Conservation (phyloP, 2,797 vertebrate genomes). For the Brachymystax lenok region DNA sequence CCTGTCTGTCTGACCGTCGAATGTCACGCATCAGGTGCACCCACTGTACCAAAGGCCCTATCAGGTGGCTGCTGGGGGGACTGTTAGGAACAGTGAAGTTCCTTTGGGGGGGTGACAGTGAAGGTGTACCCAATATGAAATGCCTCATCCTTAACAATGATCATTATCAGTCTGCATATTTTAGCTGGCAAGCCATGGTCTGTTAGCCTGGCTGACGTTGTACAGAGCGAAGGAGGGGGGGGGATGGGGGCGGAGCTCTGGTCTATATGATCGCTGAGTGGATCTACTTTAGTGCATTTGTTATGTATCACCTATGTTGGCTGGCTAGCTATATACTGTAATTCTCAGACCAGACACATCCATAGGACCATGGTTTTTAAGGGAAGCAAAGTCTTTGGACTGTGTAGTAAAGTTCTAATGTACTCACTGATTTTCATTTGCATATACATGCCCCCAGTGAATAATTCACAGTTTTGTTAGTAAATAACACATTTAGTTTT, state of each 20-base stretch:
- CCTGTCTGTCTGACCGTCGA: conserved; percentile 37
- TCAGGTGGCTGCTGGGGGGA: neutral
- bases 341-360: too few species aligned
- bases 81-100: neutral
- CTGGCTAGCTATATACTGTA: neutral
- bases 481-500: conserved; percentile 4
- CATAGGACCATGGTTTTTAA: neutral
- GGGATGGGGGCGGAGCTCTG: too few species aligned
- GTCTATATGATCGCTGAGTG: neutral
- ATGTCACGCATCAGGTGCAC: conserved; percentile 38
- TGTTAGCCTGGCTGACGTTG: too few species aligned
- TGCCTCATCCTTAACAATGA: neutral
- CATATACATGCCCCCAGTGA: neutral
- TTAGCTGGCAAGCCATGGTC: neutral
- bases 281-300: neutral
- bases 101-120: neutral
- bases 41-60: conserved; percentile 44
- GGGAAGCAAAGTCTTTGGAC: neutral
- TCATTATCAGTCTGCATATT: neutral
- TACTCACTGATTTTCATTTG: neutral
- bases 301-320: neutral
- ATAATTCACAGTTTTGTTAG: neutral
- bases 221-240: too few species aligned
- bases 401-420: neutral
- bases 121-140: neutral